phyloP scores from a whole-genome alignment of 2,797 vertebrate species.

The Arctocebus calabarensis region DNA sequence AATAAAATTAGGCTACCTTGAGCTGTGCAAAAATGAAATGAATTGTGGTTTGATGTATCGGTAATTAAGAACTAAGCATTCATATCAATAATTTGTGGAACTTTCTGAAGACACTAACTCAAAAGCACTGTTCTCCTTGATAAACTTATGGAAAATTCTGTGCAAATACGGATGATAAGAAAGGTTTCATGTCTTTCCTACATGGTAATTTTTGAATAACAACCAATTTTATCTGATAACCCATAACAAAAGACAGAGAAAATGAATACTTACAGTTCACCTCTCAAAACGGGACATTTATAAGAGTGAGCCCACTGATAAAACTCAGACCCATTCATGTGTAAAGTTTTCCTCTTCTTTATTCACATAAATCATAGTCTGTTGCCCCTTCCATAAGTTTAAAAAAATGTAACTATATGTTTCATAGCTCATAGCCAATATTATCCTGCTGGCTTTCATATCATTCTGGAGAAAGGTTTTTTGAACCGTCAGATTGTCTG shows the following conservation, averaged over 20 bases:
- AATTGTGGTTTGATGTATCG: too few species aligned
- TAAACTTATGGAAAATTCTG: slow-evolving; percentile 27
- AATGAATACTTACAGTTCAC: neutral
- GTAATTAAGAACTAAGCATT: neutral
- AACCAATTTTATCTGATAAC: slow-evolving; percentile 43
- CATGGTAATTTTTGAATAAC: slow-evolving; percentile 5
- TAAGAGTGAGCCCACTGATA: neutral
- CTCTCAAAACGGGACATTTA: neutral
- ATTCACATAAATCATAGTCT: slow-evolving; percentile 29
- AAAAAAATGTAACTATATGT: neutral
- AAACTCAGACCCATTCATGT: neutral
- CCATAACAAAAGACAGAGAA: slow-evolving; percentile 24
- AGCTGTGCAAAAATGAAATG: neutral
- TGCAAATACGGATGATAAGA: neutral
- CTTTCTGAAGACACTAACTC: neutral
- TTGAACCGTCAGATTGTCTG: neutral
- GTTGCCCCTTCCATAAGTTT: neutral
- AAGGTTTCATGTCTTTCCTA: neutral
- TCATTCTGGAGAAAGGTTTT: neutral
- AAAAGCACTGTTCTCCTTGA: neutral
- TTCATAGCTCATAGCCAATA: neutral
- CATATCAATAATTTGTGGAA: neutral
- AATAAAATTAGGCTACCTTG: slow-evolving; percentile 28
- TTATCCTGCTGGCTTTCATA: neutral
- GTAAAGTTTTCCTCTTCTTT: slow-evolving; percentile 32